Conservation (phyloP, 2,797 vertebrate genomes). For the Etheostoma nigrum region DNA sequence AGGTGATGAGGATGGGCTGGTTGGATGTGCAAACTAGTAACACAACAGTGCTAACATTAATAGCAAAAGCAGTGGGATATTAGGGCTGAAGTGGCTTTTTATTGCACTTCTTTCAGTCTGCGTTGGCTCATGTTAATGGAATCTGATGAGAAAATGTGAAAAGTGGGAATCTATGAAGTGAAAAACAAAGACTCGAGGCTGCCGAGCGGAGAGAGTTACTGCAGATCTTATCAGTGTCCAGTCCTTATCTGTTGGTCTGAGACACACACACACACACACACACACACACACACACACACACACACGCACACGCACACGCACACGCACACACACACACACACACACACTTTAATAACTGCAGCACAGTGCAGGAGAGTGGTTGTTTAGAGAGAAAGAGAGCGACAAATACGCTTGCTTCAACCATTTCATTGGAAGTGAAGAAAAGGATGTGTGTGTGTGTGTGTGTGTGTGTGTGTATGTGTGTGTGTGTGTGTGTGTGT, state of each 20-base stretch:
- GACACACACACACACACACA: slow-evolving; percentile 30
- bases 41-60: no score
- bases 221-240: slow-evolving; percentile 54
- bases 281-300: slow-evolving; percentile 23
- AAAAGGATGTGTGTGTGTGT: slow-evolving; percentile 3
- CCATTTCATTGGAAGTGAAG: slow-evolving; percentile 22
- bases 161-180: neutral
- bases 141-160: neutral
- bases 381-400: neutral
- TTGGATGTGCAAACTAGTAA: no score
- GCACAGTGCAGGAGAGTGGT: slow-evolving; percentile 37
- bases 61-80: no score
- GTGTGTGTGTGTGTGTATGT: slow-evolving; percentile 13
- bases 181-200: neutral
- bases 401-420: slow-evolving; percentile 28
- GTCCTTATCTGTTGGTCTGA: slow-evolving; percentile 38
- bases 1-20: no score
- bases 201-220: slow-evolving; percentile 27
- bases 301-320: slow-evolving; percentile 19
- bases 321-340: slow-evolving; percentile 5
- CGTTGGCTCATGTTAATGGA: neutral
- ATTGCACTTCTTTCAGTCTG: neutral
- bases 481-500: neutral
- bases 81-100: neutral
- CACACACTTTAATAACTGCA: slow-evolving; percentile 51